These are phyloP conservation scores for Vesta saturnalis DNA, from an alignment of 2,888 invertebrate species.

Conservation along the genomic window DNA sequence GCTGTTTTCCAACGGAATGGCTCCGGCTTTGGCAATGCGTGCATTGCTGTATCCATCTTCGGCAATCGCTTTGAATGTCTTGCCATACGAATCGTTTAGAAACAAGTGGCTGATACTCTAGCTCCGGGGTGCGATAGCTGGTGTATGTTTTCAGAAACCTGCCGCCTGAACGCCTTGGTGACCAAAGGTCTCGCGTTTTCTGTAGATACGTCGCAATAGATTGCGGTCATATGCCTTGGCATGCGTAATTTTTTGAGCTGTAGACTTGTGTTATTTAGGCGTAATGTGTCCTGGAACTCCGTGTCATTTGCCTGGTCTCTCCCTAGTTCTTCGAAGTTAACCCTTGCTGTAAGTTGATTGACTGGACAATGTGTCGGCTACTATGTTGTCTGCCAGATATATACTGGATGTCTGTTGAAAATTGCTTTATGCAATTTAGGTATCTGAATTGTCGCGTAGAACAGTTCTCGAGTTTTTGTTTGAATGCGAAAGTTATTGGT, in stretches of 20 bases:
- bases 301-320: neutral
- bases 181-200: too few relatives aligned
- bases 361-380: too few relatives aligned
- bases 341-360: too few relatives aligned
- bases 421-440: conserved; percentile 25
- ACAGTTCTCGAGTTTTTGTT: too few relatives aligned
- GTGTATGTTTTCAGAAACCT: neutral
- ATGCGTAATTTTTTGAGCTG: conserved; percentile 1
- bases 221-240: neutral
- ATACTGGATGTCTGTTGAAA: conserved; percentile 19
- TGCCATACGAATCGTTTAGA: neutral
- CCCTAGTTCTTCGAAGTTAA: too few relatives aligned
- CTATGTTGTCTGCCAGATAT: conserved; percentile 1
- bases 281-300: too few relatives aligned
- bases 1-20: conserved; percentile 53
- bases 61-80: too few relatives aligned
- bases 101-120: too few relatives aligned
- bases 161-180: neutral
- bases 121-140: too few relatives aligned
- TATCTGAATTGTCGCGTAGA: too few relatives aligned
- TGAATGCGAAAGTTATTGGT: too few relatives aligned
- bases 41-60: neutral
- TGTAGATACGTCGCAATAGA: neutral
- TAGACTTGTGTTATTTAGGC: neutral
- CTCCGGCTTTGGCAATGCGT: too few relatives aligned